Evolutionary conservation across 64 coral and sea anemone genomes (phyloP).

Genomic region (Stylophora pistillata): DNA sequence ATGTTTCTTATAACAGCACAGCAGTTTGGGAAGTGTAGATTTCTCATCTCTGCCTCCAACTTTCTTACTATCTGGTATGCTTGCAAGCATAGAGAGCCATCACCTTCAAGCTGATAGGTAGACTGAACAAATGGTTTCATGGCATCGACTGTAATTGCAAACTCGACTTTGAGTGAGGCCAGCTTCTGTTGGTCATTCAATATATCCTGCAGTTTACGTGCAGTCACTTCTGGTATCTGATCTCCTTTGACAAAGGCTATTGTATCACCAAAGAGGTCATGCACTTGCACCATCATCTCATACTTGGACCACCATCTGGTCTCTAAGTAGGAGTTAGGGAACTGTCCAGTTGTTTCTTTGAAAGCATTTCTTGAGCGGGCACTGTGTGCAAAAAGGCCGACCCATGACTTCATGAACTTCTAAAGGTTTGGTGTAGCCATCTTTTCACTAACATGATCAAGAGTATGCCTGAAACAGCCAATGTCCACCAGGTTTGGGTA

Average conservation of each 20-base stretch:
- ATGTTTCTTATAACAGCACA: conserved; percentile 48
- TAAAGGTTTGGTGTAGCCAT: conserved; percentile 36
- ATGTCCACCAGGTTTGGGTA: conserved; percentile 68
- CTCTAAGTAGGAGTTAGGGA: conserved; percentile 50
- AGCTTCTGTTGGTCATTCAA: conserved; percentile 52
- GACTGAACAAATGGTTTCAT: conserved; percentile 61
- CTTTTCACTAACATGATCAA: conserved; percentile 64
- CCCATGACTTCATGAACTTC: conserved; percentile 54
- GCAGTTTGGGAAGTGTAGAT: conserved; percentile 50
- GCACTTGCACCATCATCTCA: conserved; percentile 55
- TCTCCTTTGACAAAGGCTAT: conserved; percentile 49
- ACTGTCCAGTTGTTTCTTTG: conserved; percentile 28
- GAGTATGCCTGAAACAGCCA: conserved; percentile 64
- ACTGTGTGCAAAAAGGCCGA: conserved; percentile 61
- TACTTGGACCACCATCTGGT: conserved; percentile 65
- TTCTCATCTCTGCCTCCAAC: conserved; percentile 61
- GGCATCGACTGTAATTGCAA: conserved; percentile 65
- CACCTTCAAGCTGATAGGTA: conserved; percentile 62
- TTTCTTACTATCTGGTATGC: conserved; percentile 31
- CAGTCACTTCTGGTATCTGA: conserved; percentile 44
- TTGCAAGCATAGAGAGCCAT: conserved; percentile 49
- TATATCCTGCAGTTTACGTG: conserved; percentile 57
- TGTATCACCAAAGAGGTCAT: conserved; percentile 68
- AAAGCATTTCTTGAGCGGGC: conserved; percentile 46
- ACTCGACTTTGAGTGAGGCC: conserved; percentile 41